Conservation (phyloP, 2,888 invertebrate genomes). For the Alcis repandata region DNA sequence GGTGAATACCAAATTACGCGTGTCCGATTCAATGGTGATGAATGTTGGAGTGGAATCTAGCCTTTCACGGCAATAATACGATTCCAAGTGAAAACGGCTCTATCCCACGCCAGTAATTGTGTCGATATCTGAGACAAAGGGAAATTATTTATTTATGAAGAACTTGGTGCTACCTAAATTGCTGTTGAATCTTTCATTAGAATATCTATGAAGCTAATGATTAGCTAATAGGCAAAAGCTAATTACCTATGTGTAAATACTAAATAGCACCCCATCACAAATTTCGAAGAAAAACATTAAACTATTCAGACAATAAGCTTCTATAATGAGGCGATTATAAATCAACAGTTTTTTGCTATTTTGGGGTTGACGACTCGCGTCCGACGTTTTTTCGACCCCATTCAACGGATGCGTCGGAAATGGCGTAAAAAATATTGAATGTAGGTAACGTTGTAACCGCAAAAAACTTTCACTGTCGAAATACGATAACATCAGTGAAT, state of each 20-base stretch:
- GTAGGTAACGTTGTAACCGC: conserved; percentile 14
- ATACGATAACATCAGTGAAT: conserved; percentile 20
- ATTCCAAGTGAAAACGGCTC: conserved; percentile 51
- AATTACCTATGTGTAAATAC: too few relatives aligned
- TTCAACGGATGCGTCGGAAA: conserved; percentile 32
- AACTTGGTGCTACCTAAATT: not conserved
- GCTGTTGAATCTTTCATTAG: not conserved
- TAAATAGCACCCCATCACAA: too few relatives aligned
- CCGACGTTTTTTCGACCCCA: conserved; percentile 30
- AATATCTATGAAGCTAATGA: not conserved
- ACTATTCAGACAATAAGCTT: not conserved
- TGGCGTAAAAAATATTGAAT: conserved; percentile 31
- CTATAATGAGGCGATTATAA: not conserved
- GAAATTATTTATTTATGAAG: conserved; percentile 40
- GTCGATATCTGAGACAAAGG: conserved; percentile 40
- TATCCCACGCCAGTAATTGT: conserved; percentile 56
- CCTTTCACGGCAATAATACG: conserved; percentile 47
- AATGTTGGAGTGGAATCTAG: conserved; percentile 42
- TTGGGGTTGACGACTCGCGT: conserved; percentile 19
- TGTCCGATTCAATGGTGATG: conserved; percentile 49
- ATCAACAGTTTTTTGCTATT: conserved; percentile 7
- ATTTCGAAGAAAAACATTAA: not conserved
- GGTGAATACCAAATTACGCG: conserved; percentile 53
- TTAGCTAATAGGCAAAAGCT: too few relatives aligned
- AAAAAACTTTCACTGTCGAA: conserved; percentile 33